Evolutionary conservation across 2,113 vertebrate species (phyloP).

Genomic region (Labeo catla): DNA sequence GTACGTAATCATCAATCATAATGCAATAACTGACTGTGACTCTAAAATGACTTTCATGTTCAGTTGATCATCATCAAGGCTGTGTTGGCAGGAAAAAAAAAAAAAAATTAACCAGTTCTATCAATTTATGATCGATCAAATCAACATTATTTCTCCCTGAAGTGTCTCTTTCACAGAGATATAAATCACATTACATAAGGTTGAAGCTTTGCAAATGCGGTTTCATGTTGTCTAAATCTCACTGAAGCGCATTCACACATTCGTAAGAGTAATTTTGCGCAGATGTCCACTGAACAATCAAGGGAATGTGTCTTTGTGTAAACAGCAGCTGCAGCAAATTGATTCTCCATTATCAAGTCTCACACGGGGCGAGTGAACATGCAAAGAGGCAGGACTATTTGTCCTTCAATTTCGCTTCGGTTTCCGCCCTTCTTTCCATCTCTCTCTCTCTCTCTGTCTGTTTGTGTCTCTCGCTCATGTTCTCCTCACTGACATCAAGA

Average conservation of each 20-base stretch:
- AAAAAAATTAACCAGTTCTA: not conserved
- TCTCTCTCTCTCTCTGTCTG: not conserved
- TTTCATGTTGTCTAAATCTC: not conserved
- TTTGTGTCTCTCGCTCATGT: not conserved
- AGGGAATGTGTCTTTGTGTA: not conserved
- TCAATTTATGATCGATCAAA: not conserved
- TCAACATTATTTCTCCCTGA: not conserved
- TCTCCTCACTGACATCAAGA: slow-evolving; percentile 9
- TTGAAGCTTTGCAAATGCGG: not conserved
- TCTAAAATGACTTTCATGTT: too few species aligned
- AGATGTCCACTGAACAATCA: not conserved
- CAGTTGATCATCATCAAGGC: not conserved
- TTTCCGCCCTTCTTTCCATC: not conserved
- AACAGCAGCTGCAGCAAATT: slow-evolving; percentile 19
- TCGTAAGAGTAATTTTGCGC: not conserved
- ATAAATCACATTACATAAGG: not conserved
- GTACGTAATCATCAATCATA: too few species aligned
- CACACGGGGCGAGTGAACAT: slow-evolving; percentile 26
- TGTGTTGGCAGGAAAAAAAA: not conserved
- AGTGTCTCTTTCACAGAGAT: not conserved
- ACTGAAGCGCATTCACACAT: not conserved
- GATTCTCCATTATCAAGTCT: slow-evolving; percentile 33
- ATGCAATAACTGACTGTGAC: too few species aligned
- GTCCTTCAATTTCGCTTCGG: not conserved
- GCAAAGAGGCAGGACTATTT: not conserved